phyloP scores from a whole-genome alignment of 2,113 vertebrate genomes.

The Coptodon rendalli region DNA sequence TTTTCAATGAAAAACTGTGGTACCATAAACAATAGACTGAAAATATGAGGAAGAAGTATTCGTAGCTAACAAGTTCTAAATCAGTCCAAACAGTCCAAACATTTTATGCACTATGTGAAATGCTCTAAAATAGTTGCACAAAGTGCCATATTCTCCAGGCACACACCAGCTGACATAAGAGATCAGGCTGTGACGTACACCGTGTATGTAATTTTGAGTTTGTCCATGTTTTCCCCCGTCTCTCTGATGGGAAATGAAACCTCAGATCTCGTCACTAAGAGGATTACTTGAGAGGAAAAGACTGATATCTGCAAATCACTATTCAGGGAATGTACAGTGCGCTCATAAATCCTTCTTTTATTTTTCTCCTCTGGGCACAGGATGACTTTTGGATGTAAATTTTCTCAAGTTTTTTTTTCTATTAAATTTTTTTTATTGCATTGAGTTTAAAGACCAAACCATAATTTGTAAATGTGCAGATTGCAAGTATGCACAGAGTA shows the following conservation, averaged over 20 bases:
- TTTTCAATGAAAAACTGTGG: background rate
- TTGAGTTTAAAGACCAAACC: background rate
- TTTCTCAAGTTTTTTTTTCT: background rate
- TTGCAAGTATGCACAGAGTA: background rate
- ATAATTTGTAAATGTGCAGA: background rate
- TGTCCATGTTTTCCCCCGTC: background rate
- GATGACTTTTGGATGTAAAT: background rate
- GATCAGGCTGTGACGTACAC: background rate
- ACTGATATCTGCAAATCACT: slow-evolving; percentile 25
- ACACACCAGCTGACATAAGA: background rate
- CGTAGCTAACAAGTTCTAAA: background rate
- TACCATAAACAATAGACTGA: background rate
- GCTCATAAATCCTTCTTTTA: slow-evolving; percentile 14
- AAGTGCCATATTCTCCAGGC: background rate
- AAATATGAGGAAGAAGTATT: background rate
- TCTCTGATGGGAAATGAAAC: slow-evolving; percentile 13
- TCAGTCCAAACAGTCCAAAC: background rate
- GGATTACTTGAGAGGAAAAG: slow-evolving; percentile 33
- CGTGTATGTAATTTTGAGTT: background rate
- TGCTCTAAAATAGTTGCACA: background rate
- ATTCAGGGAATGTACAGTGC: slow-evolving; percentile 1
- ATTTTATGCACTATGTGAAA: background rate
- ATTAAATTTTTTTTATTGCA: background rate
- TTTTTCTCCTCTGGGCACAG: background rate
- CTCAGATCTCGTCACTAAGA: slow-evolving; percentile 43